Base-by-base conservation (phyloP, 2,888 invertebrate species). In the Lithophane leautieri region DNA sequence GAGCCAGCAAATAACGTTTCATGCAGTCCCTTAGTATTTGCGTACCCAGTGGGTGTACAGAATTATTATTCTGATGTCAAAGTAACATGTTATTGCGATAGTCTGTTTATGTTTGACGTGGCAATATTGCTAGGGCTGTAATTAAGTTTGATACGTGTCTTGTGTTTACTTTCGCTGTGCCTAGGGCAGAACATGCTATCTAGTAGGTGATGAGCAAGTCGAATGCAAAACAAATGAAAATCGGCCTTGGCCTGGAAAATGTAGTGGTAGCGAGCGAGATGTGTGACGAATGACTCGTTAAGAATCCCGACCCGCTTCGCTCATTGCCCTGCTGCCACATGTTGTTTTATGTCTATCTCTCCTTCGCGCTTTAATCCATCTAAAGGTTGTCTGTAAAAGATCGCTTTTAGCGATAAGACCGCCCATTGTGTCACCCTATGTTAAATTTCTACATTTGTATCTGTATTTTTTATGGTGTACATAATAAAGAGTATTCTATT, bases 1-100 rank as follows among this genome's bases (percentile, higher is more conserved):
- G 71, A 40, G 28, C 25, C 14, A 58, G 58, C 47, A 73, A 78
- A 66, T 72, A 78, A 54, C 52, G 40, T 67, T 66, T 58, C 70
- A 70, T 73, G 73, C 69, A 73, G 69, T 22, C 47, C 34, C 19
- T 67, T 16, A 11, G 4, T 67, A 70, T 69, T 68, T 70, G 22
- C 40, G 25, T 47, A 54, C 25, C 22, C 25, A 40, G 66, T 22
- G 50, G 11, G 12, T 67, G 22, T 60, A 42, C 34, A 12, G 56
- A 66, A 66, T 68, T 60, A 44, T 56, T 50, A 60, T 66, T 66
- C 8, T 58, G 34, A 70, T 58, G 54, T 82, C 28, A 71, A 65
- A 61, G 34, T 71, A n/a, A 79, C 25, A 14, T 58, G 22, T 28
- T 44, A 56, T 52, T 78, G 6, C 25, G 22, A 58, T 47, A 2